phyloP scores from a whole-genome alignment of 2,888 invertebrate species.

The Eristalinus sepulchralis region DNA sequence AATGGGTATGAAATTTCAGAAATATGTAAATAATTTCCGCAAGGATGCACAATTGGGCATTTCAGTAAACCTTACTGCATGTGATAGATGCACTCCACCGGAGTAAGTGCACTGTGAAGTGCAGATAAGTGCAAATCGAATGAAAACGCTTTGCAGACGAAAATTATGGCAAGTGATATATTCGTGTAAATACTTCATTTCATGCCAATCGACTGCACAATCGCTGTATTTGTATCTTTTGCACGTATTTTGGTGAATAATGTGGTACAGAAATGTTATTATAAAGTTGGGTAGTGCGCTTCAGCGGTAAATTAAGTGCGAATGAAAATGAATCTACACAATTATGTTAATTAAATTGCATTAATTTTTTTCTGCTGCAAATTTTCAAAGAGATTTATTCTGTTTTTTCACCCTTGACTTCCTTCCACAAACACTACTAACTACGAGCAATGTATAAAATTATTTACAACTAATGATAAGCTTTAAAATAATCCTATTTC shows the following conservation, averaged over 20 bases:
- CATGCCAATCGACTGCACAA: conserved; percentile 6
- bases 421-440: too few relatives aligned
- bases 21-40: conserved; percentile 80
- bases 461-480: background rate
- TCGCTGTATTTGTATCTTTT: conserved; percentile 56
- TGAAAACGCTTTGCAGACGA: conserved; percentile 64
- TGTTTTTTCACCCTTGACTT: conserved; percentile 2
- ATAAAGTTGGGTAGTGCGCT: conserved; percentile 36
- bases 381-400: background rate
- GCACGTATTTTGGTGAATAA: conserved; percentile 67
- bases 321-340: conserved; percentile 64
- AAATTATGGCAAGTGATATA: conserved; percentile 66
- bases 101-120: conserved; percentile 80
- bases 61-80: conserved; percentile 46
- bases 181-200: conserved; percentile 51
- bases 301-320: conserved; percentile 63
- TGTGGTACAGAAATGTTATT: conserved; percentile 52
- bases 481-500: too few relatives aligned
- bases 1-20: conserved; percentile 45
- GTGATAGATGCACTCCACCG: conserved; percentile 67
- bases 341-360: conserved; percentile 68
- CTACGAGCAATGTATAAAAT: too few relatives aligned
- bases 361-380: conserved; percentile 26
- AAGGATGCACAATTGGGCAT: conserved; percentile 76
- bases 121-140: conserved; percentile 77